phyloP scores from a whole-genome alignment of 2,797 vertebrate genomes.

The Staurois parvus region DNA sequence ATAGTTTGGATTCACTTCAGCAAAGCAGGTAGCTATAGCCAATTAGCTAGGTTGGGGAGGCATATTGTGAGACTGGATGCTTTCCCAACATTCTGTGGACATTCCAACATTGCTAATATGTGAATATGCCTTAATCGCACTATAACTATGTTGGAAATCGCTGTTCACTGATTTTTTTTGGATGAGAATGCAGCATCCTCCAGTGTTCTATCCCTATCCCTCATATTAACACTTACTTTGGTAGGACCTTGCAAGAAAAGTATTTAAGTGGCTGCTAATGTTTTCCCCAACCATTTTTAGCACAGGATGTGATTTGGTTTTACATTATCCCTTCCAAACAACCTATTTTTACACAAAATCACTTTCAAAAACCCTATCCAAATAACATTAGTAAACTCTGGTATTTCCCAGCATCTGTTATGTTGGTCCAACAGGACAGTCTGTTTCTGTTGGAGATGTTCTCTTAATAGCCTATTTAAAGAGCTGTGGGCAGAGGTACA shows the following conservation, averaged over 20 bases:
- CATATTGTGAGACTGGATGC: slow-evolving; percentile 57
- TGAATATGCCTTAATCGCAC: slow-evolving; percentile 52
- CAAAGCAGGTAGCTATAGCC: slow-evolving; percentile 42
- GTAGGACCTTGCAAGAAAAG: slow-evolving; percentile 43
- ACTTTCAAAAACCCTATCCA: slow-evolving; percentile 53
- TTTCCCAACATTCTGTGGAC: slow-evolving; percentile 52
- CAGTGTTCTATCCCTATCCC: slow-evolving; percentile 18
- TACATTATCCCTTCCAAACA: slow-evolving; percentile 44
- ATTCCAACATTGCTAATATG: slow-evolving; percentile 47
- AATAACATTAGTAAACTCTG: slow-evolving; percentile 57
- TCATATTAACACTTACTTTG: slow-evolving; percentile 27
- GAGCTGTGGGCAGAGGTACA: slow-evolving; percentile 59
- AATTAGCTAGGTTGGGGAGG: slow-evolving; percentile 47
- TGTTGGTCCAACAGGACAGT: slow-evolving; percentile 60
- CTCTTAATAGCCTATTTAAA: slow-evolving; percentile 60
- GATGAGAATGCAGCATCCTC: slow-evolving; percentile 40
- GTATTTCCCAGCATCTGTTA: slow-evolving; percentile 60
- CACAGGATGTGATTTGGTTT: slow-evolving; percentile 51
- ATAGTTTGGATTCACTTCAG: background rate
- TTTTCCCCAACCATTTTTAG: slow-evolving; percentile 29
- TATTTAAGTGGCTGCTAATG: slow-evolving; percentile 50
- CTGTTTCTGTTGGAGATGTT: slow-evolving; percentile 60
- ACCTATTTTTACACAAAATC: slow-evolving; percentile 51
- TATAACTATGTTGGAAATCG: slow-evolving; percentile 44
- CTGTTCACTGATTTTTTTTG: slow-evolving; percentile 17